Conservation (phyloP, 1,140 invertebrate species). For the Belonocnema kinseyi region DNA sequence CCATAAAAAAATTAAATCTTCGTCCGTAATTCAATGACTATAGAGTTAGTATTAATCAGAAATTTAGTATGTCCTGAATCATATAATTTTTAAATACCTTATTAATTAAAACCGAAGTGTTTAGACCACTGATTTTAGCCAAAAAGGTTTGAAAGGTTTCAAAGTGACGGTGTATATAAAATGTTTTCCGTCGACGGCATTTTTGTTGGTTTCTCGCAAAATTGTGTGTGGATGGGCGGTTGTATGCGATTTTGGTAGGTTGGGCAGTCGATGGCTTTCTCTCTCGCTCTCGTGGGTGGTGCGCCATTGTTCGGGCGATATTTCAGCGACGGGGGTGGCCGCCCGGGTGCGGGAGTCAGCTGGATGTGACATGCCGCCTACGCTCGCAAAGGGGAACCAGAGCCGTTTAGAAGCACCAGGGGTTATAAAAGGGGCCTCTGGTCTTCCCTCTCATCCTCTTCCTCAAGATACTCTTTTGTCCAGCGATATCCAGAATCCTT, state of each 20-base stretch:
- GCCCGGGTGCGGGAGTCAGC: slow-evolving; percentile 69
- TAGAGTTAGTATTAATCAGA: no score
- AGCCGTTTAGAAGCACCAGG: slow-evolving; percentile 67
- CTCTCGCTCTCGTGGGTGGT: slow-evolving; percentile 52
- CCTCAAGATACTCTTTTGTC: slow-evolving; percentile 63
- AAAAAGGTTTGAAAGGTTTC: no score
- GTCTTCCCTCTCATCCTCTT: slow-evolving; percentile 45
- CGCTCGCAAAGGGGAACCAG: slow-evolving; percentile 71
- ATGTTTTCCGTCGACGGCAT: slow-evolving; percentile 60
- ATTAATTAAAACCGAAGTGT: no score
- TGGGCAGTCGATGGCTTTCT: slow-evolving; percentile 24
- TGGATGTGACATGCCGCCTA: slow-evolving; percentile 74
- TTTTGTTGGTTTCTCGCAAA: slow-evolving; percentile 54
- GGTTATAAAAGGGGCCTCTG: slow-evolving; percentile 64
- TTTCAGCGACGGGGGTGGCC: slow-evolving; percentile 69
- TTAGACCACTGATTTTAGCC: no score
- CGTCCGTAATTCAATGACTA: no score
- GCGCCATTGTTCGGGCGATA: slow-evolving; percentile 74
- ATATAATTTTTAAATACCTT: no score
- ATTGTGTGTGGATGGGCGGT: background rate
- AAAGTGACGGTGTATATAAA: slow-evolving; percentile 27
- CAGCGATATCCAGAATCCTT: slow-evolving; percentile 60
- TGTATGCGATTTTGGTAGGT: slow-evolving; percentile 29
- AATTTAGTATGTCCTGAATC: no score
- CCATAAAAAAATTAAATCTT: background rate